Percentiles rank a stretch among this genome's conserved stretches.
phyloP scores from a whole-genome alignment of 2,113 vertebrate species.

The Rutilus rutilus region DNA sequence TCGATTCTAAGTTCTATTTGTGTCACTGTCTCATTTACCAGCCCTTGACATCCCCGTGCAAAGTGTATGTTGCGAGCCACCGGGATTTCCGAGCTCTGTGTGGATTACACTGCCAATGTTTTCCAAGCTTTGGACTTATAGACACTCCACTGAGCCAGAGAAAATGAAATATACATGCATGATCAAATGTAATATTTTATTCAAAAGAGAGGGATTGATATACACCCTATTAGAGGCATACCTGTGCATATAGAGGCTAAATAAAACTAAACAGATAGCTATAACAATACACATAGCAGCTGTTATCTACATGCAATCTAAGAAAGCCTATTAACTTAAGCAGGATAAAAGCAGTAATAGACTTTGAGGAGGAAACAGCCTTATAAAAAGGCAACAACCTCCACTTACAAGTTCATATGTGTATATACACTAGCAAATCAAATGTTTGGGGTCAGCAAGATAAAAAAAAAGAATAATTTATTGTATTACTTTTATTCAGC shows the following conservation, averaged over 20 bases:
- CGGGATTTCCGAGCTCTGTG: not conserved
- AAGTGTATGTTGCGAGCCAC: not conserved
- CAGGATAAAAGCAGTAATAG: constrained; percentile 31
- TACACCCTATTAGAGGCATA: not conserved
- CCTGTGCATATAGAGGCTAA: not conserved
- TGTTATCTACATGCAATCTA: constrained; percentile 17
- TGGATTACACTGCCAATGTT: constrained; percentile 29
- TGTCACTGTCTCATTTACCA: not conserved
- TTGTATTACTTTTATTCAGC: not conserved
- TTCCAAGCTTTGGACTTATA: constrained; percentile 44
- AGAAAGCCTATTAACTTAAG: constrained; percentile 45
- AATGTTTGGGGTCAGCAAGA: not conserved
- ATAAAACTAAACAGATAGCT: not conserved
- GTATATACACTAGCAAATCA: not conserved
- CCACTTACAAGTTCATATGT: not conserved
- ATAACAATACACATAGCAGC: not conserved
- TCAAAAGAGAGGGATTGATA: not conserved
- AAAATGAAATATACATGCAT: constrained; percentile 20
- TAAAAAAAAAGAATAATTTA: not conserved
- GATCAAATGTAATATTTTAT: constrained; percentile 21
- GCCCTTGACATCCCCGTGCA: not conserved
- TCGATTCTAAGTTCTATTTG: constrained; percentile 13
- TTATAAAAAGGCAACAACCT: not conserved
- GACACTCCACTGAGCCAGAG: constrained; percentile 1
- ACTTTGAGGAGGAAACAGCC: constrained; percentile 21